Evolutionary conservation across 2,113 vertebrate genomes (phyloP), one percentile per base, ranked within the genome.

Genomic region (Bos javanicus): DNA sequence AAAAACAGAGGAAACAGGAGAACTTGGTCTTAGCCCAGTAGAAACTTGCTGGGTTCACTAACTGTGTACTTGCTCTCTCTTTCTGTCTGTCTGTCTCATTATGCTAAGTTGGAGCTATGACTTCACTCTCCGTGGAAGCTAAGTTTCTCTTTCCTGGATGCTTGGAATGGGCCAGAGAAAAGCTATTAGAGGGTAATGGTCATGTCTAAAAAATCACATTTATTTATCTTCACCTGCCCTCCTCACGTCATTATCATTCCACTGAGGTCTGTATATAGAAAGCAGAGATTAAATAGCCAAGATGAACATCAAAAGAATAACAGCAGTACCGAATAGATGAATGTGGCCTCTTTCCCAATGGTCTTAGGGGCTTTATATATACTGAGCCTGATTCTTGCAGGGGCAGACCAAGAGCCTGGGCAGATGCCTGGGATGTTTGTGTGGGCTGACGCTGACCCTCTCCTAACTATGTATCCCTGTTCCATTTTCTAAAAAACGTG

Each of bases 71-170:
- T 93, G 96, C 25, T 84, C 87, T 10, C 62, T 80, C 15, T 36
- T 57, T 78, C 46, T n/a, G 39, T 94, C 76, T 33, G 28, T 80
- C 78, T 52, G 78, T 97, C 98, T 98, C 98, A 98, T 98, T 98
- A 98, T 84, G 87, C 88, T 95, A 98, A 97, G 93, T 97, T 91
- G 97, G 94, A 98, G 95, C 91, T 95, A 98, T 98, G 94, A 98
- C 91, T 99, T 98, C 98, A 98, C 97, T 98, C 94, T 97, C 95
- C 95, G 54, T 94, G 94, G 95, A 95, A 98, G 97, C 98, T 95
- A 96, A 97, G 94, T 97, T 94, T 94, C 91, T 98, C 97, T 98
- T 97, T 97, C 23, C 96, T 97, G 95, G 33, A 95, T 97, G 84
- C 90, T 98, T 97, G 91, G 87, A 96, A 96, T 87, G 91, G 87